Percentiles rank a stretch among this genome's conserved stretches.
These are phyloP conservation scores for Phanerotoma sp. DNA, from an alignment of 2,888 invertebrate genomes.

Conservation along the genomic window DNA sequence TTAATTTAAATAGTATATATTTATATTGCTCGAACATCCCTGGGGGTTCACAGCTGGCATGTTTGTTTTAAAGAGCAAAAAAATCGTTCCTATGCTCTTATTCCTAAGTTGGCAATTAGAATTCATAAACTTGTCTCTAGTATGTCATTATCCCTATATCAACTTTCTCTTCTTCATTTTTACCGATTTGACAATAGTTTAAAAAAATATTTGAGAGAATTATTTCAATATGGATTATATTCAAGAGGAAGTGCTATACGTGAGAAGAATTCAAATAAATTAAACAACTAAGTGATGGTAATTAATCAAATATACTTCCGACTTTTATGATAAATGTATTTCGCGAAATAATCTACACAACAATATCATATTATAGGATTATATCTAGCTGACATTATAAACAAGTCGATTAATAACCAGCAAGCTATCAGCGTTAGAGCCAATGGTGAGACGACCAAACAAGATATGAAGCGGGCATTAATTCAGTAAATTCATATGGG, in stretches of 20 bases:
- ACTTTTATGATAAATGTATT: constrained; percentile 22
- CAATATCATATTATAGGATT: constrained; percentile 21
- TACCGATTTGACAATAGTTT: too few species aligned
- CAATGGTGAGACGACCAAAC: constrained; percentile 9
- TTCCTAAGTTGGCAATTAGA: not conserved
- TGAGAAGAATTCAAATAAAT: not conserved
- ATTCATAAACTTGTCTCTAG: constrained; percentile 5
- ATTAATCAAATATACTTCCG: constrained; percentile 25
- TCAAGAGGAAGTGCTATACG: too few species aligned
- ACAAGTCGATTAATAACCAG: constrained; percentile 26
- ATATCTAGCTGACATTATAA: constrained; percentile 20
- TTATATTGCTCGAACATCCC: not conserved
- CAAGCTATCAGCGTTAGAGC: constrained; percentile 9
- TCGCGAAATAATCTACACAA: constrained; percentile 10
- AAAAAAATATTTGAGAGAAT: too few species aligned
- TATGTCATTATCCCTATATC: not conserved
- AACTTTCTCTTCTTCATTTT: too few species aligned
- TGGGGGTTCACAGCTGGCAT: not conserved
- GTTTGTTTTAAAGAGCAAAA: not conserved
- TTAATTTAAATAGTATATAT: constrained; percentile 28
- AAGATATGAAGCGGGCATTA: constrained; percentile 29
- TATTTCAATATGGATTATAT: too few species aligned
- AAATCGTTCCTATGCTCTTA: not conserved
- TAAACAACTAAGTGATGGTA: not conserved
- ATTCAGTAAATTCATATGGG: constrained; percentile 30